A percentile compares a stretch with the other conserved stretches of the same genome.
Evolutionary conservation across 1,140 invertebrate species (phyloP).

Genomic region (Caligus rogercresseyi): DNA sequence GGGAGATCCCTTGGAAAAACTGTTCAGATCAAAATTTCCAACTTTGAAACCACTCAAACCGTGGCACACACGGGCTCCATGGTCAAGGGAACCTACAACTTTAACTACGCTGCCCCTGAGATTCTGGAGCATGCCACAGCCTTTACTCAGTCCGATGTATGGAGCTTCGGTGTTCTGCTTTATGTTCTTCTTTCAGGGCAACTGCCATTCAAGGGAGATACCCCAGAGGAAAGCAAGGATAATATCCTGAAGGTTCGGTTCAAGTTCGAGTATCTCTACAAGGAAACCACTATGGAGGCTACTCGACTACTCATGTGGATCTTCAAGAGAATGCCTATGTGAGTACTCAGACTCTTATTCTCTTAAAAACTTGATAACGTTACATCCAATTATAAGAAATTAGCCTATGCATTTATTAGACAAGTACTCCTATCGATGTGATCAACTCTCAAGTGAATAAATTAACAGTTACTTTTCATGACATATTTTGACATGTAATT

Average conservation of each 20-base stretch:
- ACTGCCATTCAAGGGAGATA: constrained; percentile 70
- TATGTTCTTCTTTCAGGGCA: constrained; percentile 86
- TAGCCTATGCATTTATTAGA: too few species aligned
- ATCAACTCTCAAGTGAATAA: too few species aligned
- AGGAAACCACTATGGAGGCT: constrained; percentile 81
- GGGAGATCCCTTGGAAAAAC: constrained; percentile 59
- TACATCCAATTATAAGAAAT: too few species aligned
- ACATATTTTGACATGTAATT: too few species aligned
- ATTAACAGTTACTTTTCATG: too few species aligned
- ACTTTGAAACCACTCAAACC: constrained; percentile 64
- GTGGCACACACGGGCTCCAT: constrained; percentile 56
- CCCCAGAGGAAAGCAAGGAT: constrained; percentile 62
- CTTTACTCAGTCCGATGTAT: constrained; percentile 79
- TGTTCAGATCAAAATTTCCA: constrained; percentile 67
- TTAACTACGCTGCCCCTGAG: constrained; percentile 72
- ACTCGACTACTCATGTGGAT: constrained; percentile 83
- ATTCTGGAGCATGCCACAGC: constrained; percentile 65
- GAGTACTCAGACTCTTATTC: too few species aligned
- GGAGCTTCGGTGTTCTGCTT: constrained; percentile 77
- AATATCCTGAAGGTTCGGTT: constrained; percentile 86
- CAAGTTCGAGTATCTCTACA: constrained; percentile 79
- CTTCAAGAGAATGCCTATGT: constrained; percentile 81
- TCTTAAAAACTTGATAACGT: too few species aligned
- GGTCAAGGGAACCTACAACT: constrained; percentile 43
- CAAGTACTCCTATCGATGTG: too few species aligned